phyloP scores from a whole-genome alignment of 2,888 invertebrate species.

The Cacoxenus indagator region DNA sequence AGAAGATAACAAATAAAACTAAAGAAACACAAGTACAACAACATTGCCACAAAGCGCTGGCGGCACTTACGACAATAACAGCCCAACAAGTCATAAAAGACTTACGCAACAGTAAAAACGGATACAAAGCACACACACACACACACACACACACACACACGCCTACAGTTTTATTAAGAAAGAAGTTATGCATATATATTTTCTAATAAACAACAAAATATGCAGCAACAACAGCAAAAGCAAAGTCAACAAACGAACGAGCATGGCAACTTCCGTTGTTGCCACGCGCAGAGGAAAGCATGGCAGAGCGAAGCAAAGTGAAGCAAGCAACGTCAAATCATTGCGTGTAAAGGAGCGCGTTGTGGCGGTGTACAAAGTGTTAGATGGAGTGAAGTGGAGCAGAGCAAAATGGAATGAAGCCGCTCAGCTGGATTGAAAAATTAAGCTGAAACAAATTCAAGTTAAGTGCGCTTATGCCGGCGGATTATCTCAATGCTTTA shows the following conservation, averaged over 20 bases:
- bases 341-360: too few relatives aligned
- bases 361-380: slow-evolving; percentile 5
- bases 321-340: background rate
- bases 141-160: background rate
- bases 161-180: too few relatives aligned
- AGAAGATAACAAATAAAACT: too few relatives aligned
- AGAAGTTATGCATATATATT: background rate
- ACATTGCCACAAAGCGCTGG: too few relatives aligned
- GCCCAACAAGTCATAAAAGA: background rate
- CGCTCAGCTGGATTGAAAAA: slow-evolving; percentile 43
- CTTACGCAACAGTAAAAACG: background rate
- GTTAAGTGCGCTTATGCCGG: slow-evolving; percentile 44
- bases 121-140: background rate
- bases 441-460: slow-evolving; percentile 35
- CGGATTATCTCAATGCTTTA: slow-evolving; percentile 54
- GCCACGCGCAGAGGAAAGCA: background rate
- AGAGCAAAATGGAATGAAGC: background rate
- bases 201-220: background rate
- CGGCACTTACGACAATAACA: too few relatives aligned
- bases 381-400: slow-evolving; percentile 18
- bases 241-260: background rate
- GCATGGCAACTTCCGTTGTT: background rate
- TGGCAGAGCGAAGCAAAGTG: background rate
- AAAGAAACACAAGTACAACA: too few relatives aligned
- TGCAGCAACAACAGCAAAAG: background rate